These are phyloP conservation scores for Rhipidura dahli DNA, from an alignment of 2,113 vertebrate species.

Conservation along the genomic window DNA sequence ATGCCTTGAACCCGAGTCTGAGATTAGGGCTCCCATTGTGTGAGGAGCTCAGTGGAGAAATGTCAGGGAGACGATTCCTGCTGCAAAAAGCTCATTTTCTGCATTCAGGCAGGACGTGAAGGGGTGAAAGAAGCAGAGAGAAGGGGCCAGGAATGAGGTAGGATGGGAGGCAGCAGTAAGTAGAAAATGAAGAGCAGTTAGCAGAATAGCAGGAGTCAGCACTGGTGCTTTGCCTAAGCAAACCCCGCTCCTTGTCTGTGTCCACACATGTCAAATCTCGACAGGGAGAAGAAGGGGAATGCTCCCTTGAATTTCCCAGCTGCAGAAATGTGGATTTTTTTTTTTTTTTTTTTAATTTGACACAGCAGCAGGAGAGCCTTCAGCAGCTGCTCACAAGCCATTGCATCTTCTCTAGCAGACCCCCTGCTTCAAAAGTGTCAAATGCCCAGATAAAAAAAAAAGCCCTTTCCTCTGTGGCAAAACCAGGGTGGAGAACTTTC, in stretches of 20 bases:
- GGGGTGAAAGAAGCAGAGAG: not conserved
- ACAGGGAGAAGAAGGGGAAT: conserved; percentile 34
- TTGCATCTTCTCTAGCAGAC: not conserved
- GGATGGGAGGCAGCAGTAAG: conserved; percentile 17
- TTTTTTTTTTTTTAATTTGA: not conserved
- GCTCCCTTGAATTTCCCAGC: conserved; percentile 1
- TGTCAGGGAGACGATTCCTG: not conserved
- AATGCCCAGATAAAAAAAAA: not conserved
- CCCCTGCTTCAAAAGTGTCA: not conserved
- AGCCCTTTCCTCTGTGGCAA: not conserved
- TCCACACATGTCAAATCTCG: conserved; percentile 56
- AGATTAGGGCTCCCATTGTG: conserved; percentile 40
- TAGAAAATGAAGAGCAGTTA: conserved; percentile 20
- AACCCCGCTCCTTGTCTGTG: conserved; percentile 38
- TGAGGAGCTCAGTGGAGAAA: not conserved
- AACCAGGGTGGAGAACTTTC: not conserved
- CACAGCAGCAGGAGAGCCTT: not conserved
- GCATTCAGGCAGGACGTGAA: not conserved
- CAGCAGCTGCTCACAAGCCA: not conserved
- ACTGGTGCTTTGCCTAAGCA: conserved; percentile 56
- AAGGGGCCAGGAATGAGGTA: conserved; percentile 55
- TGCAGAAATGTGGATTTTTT: not conserved
- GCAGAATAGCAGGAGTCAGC: conserved; percentile 56
- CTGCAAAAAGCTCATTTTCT: not conserved
- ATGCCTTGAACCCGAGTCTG: not conserved